phyloP scores from a whole-genome alignment of 1,140 invertebrate genomes.

The Pararge aegeria region DNA sequence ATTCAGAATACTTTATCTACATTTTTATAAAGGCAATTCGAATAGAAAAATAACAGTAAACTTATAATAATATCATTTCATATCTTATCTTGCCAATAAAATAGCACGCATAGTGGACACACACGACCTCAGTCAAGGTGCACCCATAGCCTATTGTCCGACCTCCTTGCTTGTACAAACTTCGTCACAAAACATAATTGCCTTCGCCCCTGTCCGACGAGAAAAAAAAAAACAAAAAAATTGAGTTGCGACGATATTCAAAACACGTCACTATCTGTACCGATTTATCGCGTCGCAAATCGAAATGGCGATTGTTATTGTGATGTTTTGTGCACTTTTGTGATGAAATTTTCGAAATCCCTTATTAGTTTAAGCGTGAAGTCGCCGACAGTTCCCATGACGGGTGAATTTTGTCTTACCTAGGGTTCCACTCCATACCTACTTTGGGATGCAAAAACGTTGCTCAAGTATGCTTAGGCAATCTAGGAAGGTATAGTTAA shows the following conservation, averaged over 20 bases:
- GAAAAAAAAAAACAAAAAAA: conserved; percentile 46
- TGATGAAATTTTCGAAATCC: conserved; percentile 44
- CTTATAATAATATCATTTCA: too few relatives aligned
- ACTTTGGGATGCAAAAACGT: neutral
- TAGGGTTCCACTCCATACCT: neutral
- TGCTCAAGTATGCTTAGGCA: too few relatives aligned
- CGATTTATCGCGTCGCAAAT: conserved; percentile 64
- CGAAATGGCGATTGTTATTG: conserved; percentile 47
- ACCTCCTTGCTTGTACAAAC: conserved; percentile 49
- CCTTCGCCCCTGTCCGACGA: conserved; percentile 53
- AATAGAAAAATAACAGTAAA: too few relatives aligned
- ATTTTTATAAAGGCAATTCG: too few relatives aligned
- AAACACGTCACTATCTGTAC: conserved; percentile 69
- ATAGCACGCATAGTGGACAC: conserved; percentile 34
- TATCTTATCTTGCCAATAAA: neutral
- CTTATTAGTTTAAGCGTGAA: conserved; percentile 68
- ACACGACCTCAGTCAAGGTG: conserved; percentile 59
- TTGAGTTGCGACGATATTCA: conserved; percentile 64
- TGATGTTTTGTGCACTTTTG: conserved; percentile 33
- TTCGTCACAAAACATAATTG: conserved; percentile 68
- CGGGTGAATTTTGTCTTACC: conserved; percentile 48
- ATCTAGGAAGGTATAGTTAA: too few relatives aligned
- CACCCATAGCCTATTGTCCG: conserved; percentile 47
- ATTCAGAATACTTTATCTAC: too few relatives aligned
- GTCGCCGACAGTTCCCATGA: conserved; percentile 71